Conservation (phyloP, 2,113 vertebrate genomes). For the Saimiri boliviensis region DNA sequence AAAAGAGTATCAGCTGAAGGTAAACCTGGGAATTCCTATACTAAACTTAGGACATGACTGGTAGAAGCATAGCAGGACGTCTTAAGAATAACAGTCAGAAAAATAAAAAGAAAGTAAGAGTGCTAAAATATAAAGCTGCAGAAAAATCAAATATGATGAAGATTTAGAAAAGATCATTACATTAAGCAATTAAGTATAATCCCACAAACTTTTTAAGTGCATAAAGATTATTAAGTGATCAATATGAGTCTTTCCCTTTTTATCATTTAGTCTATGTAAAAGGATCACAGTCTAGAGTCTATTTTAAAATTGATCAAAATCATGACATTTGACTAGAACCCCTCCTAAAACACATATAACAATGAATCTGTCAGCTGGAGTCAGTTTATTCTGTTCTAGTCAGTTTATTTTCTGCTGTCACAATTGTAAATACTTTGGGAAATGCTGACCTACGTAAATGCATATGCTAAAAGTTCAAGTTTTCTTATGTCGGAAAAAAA, state of each 20-base stretch:
- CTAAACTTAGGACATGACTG: not conserved
- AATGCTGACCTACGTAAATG: not conserved
- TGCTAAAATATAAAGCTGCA: not conserved
- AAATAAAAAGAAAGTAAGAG: not conserved
- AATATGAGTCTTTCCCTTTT: not conserved
- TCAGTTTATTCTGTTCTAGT: not conserved
- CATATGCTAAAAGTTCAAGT: not conserved
- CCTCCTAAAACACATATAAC: not conserved
- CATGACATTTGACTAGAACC: not conserved
- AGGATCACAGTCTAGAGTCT: not conserved
- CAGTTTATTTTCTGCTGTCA: not conserved
- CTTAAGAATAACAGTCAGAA: not conserved
- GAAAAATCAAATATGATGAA: not conserved
- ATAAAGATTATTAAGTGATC: not conserved
- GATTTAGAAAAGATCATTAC: not conserved
- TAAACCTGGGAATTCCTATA: not conserved
- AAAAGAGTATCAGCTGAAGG: not conserved
- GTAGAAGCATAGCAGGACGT: not conserved
- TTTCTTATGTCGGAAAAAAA: not conserved
- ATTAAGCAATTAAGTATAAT: not conserved
- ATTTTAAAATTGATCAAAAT: not conserved
- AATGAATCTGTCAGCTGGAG: not conserved
- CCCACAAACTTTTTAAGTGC: not conserved
- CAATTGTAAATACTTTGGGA: not conserved
- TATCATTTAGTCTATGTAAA: not conserved